A percentile compares a stretch with the other conserved stretches of the same genome.
Conservation (phyloP, 2,113 vertebrate genomes). For the Pteropus alecto region DNA sequence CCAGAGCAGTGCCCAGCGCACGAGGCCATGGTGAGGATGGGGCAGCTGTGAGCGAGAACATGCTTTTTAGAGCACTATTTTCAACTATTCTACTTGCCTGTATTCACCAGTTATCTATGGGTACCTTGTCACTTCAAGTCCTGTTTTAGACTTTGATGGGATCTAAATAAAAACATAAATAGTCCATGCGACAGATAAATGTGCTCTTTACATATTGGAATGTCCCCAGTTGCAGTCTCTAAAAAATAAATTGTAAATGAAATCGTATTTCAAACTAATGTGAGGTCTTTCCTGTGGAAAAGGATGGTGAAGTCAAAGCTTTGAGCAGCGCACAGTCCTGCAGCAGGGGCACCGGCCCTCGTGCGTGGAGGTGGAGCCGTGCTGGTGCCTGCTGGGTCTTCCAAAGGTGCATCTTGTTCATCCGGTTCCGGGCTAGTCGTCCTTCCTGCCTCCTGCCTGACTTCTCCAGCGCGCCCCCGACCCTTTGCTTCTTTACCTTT, state of each 20-base stretch:
- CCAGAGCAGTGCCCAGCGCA: not conserved
- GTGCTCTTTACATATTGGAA: not conserved
- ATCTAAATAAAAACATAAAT: conserved; percentile 17
- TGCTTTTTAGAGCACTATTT: not conserved
- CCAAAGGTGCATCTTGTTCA: fast-evolving
- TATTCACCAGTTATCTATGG: not conserved
- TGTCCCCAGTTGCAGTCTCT: not conserved
- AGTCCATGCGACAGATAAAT: not conserved
- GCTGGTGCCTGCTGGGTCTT: not conserved
- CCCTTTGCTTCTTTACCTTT: not conserved
- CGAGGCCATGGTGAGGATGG: fast-evolving
- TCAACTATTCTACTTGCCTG: not conserved
- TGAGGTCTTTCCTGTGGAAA: not conserved
- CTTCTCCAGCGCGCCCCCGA: fast-evolving
- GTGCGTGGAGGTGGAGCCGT: too few relatives aligned
- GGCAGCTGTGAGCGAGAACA: fast-evolving
- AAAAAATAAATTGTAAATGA: not conserved
- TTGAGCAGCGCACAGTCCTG: not conserved
- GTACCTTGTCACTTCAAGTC: not conserved
- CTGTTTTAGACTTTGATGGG: not conserved
- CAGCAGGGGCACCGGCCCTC: not conserved
- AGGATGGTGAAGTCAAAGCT: not conserved
- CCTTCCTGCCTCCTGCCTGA: not conserved
- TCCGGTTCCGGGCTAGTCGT: not conserved
- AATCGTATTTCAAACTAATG: not conserved